Base-by-base conservation (phyloP, 2,888 invertebrate species). In the Rhopalosiphum nymphaeae region DNA sequence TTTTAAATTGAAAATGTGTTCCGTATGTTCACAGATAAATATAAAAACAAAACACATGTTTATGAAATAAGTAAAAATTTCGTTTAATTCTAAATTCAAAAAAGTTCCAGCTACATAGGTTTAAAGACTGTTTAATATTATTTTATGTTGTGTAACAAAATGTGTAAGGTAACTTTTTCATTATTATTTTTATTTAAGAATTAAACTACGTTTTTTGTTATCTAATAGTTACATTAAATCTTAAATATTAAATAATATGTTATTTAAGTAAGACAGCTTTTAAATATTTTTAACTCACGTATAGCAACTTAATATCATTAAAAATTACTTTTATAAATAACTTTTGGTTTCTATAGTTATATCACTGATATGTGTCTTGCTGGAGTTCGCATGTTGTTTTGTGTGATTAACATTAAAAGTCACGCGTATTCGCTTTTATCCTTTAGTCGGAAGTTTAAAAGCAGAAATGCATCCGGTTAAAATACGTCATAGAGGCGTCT, bases 401-500 rank as follows among this genome's bases (percentile, higher is more conserved):
- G n/a, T 78, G 88, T 44, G 89, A 87, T 93, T 89, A 93, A 78
- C 92, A 78, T 88, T 92, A 88, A 88, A 49, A 53, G 67, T 88
- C 53, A 88, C 29, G 87, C n/a, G 53, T 88, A 53, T 53, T n/a
- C 67, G 88, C 88, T 88, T 88, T 88, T 78, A 92, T 88, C 26
- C 92, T 78, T 78, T 16, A n/a, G 49, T 53, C 36, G 78, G 92
- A 93, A 93, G 78, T 89, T 93, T 78, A 44, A 88, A n/a, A 93
- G n/a, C 53, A 89, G 88, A 89, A 93, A 89, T 78, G 29, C n/a
- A 89, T 93, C 78, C 92, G 92, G 53, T 78, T 53, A 78, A 29
- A 67, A 92, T 92, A 88, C 92, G 85, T 61, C 46, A 92, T 46
- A 46, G 36, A 61, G 26, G 57, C 87, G 44, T 53, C 53, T 88